These are phyloP conservation scores for Colletes collaris DNA, from an alignment of 2,888 invertebrate genomes.

Conservation along the genomic window DNA sequence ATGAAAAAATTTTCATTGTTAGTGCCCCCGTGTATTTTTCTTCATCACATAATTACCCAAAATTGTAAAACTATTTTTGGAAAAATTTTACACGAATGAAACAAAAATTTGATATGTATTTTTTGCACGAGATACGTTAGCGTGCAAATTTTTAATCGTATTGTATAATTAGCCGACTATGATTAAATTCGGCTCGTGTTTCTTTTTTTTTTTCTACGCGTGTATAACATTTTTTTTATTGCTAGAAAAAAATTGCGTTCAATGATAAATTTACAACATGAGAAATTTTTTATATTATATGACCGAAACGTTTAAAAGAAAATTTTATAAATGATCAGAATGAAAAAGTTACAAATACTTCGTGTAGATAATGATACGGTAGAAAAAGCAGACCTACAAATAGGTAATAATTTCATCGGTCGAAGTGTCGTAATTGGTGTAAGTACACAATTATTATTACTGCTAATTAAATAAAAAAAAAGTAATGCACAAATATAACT, in stretches of 20 bases:
- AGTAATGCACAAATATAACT: background rate
- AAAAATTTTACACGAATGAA: background rate
- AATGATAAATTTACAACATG: slow-evolving; percentile 11
- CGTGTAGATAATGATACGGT: slow-evolving; percentile 69
- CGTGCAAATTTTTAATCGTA: background rate
- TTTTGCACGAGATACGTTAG: background rate
- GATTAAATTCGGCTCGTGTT: slow-evolving; percentile 10
- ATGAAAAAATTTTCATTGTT: slow-evolving; percentile 74
- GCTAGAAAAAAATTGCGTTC: slow-evolving; percentile 24
- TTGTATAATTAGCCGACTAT: slow-evolving; percentile 5
- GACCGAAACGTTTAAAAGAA: background rate
- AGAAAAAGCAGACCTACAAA: slow-evolving; percentile 66
- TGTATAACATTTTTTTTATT: background rate
- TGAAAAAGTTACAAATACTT: slow-evolving; percentile 72
- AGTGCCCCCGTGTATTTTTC: slow-evolving; percentile 33
- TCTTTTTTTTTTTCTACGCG: background rate
- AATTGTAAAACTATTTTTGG: background rate
- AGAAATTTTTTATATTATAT: slow-evolving; percentile 4
- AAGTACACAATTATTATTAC: slow-evolving; percentile 46
- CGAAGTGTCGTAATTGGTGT: slow-evolving; percentile 61
- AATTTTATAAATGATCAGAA: slow-evolving; percentile 39
- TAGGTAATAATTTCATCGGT: slow-evolving; percentile 72
- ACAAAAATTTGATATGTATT: background rate
- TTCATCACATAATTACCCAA: slow-evolving; percentile 9
- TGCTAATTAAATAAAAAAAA: background rate